Conservation (phyloP, 1,140 invertebrate genomes). For the Chironomus tepperi region DNA sequence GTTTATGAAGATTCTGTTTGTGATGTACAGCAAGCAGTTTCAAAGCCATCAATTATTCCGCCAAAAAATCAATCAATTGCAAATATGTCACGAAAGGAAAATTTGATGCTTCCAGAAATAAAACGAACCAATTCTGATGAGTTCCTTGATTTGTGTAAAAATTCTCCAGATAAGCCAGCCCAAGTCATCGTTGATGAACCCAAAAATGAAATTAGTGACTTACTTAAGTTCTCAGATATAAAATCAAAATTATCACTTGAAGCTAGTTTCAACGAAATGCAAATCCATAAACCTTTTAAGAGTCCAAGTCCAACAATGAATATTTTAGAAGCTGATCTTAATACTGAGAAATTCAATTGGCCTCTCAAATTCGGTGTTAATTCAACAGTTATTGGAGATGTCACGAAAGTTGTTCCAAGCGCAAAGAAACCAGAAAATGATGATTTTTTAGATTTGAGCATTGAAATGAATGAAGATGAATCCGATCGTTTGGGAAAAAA, state of each 20-base stretch:
- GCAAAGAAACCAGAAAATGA: neutral
- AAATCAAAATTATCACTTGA: neutral
- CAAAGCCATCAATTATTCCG: neutral
- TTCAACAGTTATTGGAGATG: constrained; percentile 32
- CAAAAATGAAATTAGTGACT: neutral
- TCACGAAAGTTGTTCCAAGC: neutral
- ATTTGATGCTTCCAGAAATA: neutral
- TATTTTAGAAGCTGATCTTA: constrained; percentile 34
- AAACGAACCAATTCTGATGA: constrained; percentile 15
- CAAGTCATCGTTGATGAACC: neutral
- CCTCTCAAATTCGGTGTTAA: constrained; percentile 37
- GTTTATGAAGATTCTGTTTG: neutral
- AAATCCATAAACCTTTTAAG: neutral
- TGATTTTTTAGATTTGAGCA: neutral
- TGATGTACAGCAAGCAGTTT: neutral
- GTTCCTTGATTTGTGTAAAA: neutral
- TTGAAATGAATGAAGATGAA: constrained; percentile 10
- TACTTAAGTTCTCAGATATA: neutral
- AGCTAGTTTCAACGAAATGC: neutral
- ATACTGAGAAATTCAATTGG: constrained; percentile 35
- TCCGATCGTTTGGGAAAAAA: too few species aligned
- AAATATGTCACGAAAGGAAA: neutral
- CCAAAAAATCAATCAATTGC: neutral
- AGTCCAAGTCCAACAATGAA: neutral
- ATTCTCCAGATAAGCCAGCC: neutral